Evolutionary conservation across 2,113 vertebrate genomes (phyloP), one percentile per base, ranked within the genome.

Genomic region (Lampris incognitus): DNA sequence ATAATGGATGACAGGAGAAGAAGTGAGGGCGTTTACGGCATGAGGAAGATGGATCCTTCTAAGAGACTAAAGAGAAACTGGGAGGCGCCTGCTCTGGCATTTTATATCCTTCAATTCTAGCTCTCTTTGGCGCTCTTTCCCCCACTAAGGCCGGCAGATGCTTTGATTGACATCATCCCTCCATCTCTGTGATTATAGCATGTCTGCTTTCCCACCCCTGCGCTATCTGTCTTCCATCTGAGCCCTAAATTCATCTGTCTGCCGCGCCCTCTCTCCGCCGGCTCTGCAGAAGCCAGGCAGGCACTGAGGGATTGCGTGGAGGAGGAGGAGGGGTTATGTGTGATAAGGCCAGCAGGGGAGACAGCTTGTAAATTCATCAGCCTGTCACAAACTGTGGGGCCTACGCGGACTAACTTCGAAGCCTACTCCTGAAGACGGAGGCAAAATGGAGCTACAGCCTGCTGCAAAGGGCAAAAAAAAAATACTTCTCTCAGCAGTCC

Each of bases 171-270:
- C 86, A 87, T 68, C 69, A 73, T 81, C 73, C 76, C 42, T 78
- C 78, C 74, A 75, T 84, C 73, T 70, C 56, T 58, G 75, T 82
- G 80, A 88, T 88, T 91, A 88, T 71, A 85, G 61, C 74, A 64
- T 59, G 86, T 85, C 73, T 87, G 41, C 72, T 24, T 60, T 52
- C 58, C 52, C 46, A 46, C 61, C 86, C 74, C 83, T 74, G 50
- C 48, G 39, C 81, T 65, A 85, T 87, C 77, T 3, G 69, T 87
- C 82, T 79, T 86, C 79, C 41, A 76, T 74, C 71, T 56, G 61
- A 75, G 66, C 59, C 62, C 69, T 69, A 60, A 79, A 85, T 52
- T 46, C 68, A 64, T 79, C 82, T 63, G 75, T 76, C 82, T 50
- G 63, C 49, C 36, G 9, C 61, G 49, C 56, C 37, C 46, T 39